A percentile compares a stretch with the other conserved stretches of the same genome.
Conservation (phyloP, 2,113 vertebrate genomes). For the Cettia cetti region DNA sequence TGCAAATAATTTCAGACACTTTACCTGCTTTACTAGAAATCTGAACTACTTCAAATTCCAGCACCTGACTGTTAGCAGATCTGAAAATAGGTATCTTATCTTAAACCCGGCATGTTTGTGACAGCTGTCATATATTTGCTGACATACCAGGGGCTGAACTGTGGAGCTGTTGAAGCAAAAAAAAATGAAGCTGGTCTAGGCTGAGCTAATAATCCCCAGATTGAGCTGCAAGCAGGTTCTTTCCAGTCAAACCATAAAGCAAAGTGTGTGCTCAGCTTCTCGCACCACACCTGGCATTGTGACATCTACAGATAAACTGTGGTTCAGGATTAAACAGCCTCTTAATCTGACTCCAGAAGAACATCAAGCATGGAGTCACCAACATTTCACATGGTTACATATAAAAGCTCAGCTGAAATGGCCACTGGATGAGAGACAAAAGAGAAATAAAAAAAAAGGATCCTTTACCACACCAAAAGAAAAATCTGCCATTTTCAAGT, state of each 20-base stretch:
- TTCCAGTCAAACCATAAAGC: background rate
- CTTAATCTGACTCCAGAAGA: background rate
- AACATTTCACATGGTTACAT: background rate
- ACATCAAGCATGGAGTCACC: background rate
- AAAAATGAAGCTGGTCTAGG: background rate
- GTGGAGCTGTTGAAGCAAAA: background rate
- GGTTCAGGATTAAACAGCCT: background rate
- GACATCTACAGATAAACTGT: background rate
- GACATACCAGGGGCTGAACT: background rate
- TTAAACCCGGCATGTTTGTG: slow-evolving; percentile 15
- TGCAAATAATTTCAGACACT: background rate
- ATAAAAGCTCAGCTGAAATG: background rate
- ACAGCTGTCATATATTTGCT: slow-evolving; percentile 44
- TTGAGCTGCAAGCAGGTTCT: background rate
- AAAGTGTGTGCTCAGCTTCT: background rate
- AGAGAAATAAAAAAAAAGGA: background rate
- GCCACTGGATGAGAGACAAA: background rate
- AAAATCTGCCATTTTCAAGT: background rate
- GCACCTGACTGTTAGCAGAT: slow-evolving; percentile 9
- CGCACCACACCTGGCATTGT: background rate
- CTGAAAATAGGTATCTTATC: slow-evolving; percentile 50
- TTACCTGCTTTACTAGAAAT: slow-evolving; percentile 6
- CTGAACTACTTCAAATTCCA: slow-evolving; percentile 8
- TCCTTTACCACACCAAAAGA: background rate
- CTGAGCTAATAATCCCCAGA: slow-evolving; percentile 9